Percentiles rank a stretch among this genome's conserved stretches.
These are phyloP conservation scores for Scrobipalpa atriplicella DNA, from an alignment of 2,888 invertebrate genomes.

Conservation along the genomic window DNA sequence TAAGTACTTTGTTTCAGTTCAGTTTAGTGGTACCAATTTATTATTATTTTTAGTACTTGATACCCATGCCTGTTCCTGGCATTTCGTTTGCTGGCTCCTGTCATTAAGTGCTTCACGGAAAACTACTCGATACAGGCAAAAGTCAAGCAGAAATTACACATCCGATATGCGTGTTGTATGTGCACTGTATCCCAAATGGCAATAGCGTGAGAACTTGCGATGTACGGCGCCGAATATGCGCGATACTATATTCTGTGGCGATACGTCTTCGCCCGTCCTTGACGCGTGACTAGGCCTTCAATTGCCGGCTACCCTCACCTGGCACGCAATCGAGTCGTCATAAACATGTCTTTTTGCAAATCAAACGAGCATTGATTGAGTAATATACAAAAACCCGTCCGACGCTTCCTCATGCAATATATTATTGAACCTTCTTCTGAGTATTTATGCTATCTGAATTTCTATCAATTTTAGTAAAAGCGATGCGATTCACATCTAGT, in stretches of 20 bases:
- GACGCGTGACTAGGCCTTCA: conserved; percentile 72
- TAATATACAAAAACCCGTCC: background rate
- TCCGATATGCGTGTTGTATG: conserved; percentile 40
- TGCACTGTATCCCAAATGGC: conserved; percentile 58
- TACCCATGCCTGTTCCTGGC: too few species aligned
- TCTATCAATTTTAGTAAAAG: background rate
- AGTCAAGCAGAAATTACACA: background rate
- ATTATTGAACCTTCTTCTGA: background rate
- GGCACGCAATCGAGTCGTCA: conserved; percentile 55
- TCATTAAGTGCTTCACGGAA: background rate
- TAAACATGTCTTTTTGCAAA: conserved; percentile 27
- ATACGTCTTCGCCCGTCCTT: conserved; percentile 75
- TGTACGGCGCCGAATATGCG: conserved; percentile 61
- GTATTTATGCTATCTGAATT: background rate
- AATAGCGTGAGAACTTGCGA: conserved; percentile 74
- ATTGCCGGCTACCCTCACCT: conserved; percentile 62
- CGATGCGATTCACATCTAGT: background rate
- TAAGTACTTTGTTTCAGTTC: too few species aligned
- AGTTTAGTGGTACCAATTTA: too few species aligned
- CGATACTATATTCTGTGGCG: conserved; percentile 53
- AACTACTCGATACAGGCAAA: background rate
- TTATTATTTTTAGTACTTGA: too few species aligned
- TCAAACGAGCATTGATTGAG: background rate
- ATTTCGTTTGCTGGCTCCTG: too few species aligned
- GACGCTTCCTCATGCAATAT: background rate